Evolutionary conservation across 2,888 invertebrate genomes (phyloP).

Genomic region (Hemaris fuciformis): DNA sequence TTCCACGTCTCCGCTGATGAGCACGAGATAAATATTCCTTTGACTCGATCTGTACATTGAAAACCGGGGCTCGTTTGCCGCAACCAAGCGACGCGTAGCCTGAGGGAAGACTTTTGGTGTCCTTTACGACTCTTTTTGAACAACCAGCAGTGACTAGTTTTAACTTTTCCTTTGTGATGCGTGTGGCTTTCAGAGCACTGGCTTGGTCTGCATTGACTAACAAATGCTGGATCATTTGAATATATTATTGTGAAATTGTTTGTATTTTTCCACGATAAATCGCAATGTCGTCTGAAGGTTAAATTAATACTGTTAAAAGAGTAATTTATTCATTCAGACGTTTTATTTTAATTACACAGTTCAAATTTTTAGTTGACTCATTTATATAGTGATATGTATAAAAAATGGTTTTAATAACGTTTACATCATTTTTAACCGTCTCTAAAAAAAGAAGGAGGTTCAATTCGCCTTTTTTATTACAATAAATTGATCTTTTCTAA

Average conservation of each 20-base stretch:
- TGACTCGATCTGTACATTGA: background rate
- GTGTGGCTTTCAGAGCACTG: background rate
- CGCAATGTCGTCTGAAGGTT: background rate
- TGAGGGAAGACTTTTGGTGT: slow-evolving; percentile 33
- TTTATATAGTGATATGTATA: too few relatives aligned
- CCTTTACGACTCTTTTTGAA: slow-evolving; percentile 30
- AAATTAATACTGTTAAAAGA: too few relatives aligned
- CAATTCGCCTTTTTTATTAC: too few relatives aligned
- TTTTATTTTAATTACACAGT: too few relatives aligned
- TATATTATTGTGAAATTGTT: background rate
- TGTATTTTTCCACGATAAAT: too few relatives aligned
- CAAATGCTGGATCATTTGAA: background rate
- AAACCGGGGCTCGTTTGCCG: background rate
- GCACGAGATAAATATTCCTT: background rate
- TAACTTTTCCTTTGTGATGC: background rate
- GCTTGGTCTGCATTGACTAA: background rate
- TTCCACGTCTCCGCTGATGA: background rate
- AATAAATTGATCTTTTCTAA: too few relatives aligned
- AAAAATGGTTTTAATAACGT: too few relatives aligned
- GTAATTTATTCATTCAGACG: too few relatives aligned
- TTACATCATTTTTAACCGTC: too few relatives aligned
- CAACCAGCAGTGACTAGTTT: background rate
- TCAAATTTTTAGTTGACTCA: too few relatives aligned
- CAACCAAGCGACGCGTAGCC: slow-evolving; percentile 26
- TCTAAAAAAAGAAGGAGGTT: too few relatives aligned